A percentile compares a stretch with the other conserved stretches of the same genome.
Evolutionary conservation across 2,113 vertebrate species (phyloP).

Genomic region (Hucho hucho): DNA sequence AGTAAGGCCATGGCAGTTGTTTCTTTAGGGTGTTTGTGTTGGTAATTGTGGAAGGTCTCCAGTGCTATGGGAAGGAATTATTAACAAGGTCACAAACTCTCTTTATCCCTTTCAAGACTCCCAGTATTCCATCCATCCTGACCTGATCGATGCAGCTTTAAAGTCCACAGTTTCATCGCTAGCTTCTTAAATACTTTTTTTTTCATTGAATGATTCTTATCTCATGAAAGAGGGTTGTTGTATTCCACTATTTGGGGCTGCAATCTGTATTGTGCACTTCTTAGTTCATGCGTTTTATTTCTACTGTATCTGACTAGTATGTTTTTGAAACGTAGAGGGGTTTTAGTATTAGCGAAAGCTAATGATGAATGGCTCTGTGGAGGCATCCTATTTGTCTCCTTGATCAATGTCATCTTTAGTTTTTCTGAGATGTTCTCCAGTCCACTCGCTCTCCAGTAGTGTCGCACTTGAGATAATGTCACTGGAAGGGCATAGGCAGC

Average conservation of each 20-base stretch:
- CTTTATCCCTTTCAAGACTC: constrained; percentile 6
- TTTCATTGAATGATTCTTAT: constrained; percentile 34
- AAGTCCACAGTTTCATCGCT: not conserved
- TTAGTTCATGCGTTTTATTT: not conserved
- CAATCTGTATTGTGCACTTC: constrained; percentile 31
- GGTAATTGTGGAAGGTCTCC: constrained; percentile 32
- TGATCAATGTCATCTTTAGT: constrained; percentile 65
- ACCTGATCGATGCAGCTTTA: constrained; percentile 2
- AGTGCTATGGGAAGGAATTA: constrained; percentile 29
- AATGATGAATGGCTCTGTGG: constrained; percentile 59
- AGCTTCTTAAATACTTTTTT: not conserved
- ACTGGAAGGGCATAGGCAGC: constrained; percentile 54
- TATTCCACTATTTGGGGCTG: constrained; percentile 19
- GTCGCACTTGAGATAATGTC: constrained; percentile 70
- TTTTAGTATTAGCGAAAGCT: constrained; percentile 38
- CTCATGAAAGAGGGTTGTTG: constrained; percentile 22
- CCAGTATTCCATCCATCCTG: not conserved
- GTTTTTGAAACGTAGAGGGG: constrained; percentile 29
- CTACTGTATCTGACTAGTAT: constrained; percentile 9
- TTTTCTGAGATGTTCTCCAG: constrained; percentile 33
- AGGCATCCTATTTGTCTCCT: constrained; percentile 57
- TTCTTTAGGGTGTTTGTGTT: constrained; percentile 47
- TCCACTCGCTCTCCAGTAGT: constrained; percentile 54
- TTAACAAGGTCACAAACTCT: constrained; percentile 51
- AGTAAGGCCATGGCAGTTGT: constrained; percentile 28